Conservation (phyloP, 1,140 invertebrate genomes). For the Olivierus martensii region DNA sequence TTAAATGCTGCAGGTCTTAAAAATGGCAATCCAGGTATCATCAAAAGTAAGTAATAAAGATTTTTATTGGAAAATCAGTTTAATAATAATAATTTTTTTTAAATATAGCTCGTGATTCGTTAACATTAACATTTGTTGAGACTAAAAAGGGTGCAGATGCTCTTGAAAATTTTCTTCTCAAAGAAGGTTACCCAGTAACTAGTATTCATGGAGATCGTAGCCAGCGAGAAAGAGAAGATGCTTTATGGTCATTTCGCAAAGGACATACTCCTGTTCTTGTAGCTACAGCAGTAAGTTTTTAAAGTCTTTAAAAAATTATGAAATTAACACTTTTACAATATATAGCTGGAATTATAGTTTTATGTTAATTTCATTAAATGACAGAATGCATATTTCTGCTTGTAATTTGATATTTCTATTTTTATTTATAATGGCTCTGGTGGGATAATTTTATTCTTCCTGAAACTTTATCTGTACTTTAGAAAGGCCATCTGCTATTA, state of each 20-base stretch:
- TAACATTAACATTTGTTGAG: slow-evolving; percentile 85
- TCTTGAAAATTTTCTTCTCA: slow-evolving; percentile 78
- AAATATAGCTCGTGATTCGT: slow-evolving; percentile 30
- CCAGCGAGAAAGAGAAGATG: slow-evolving; percentile 90
- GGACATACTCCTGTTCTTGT: slow-evolving; percentile 90
- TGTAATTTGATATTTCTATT: too few relatives aligned
- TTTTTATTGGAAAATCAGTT: too few relatives aligned
- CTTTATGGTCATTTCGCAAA: slow-evolving; percentile 76
- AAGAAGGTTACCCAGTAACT: slow-evolving; percentile 86
- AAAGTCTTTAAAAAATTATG: too few relatives aligned
- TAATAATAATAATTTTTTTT: background rate
- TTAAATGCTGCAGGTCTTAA: slow-evolving; percentile 55
- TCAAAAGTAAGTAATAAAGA: too few relatives aligned
- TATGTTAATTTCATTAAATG: too few relatives aligned
- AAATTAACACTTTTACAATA: too few relatives aligned
- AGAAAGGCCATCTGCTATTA: too few relatives aligned
- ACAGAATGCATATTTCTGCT: too few relatives aligned
- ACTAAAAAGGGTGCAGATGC: slow-evolving; percentile 97
- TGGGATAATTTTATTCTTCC: too few relatives aligned
- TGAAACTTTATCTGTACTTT: too few relatives aligned
- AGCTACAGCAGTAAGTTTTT: slow-evolving; percentile 70
- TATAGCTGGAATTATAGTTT: too few relatives aligned
- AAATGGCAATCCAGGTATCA: slow-evolving; percentile 16
- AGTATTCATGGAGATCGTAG: slow-evolving; percentile 97
- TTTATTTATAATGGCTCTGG: too few relatives aligned